These are phyloP conservation scores for Chironomus riparius DNA, from an alignment of 2,888 invertebrate species.

Conservation along the genomic window DNA sequence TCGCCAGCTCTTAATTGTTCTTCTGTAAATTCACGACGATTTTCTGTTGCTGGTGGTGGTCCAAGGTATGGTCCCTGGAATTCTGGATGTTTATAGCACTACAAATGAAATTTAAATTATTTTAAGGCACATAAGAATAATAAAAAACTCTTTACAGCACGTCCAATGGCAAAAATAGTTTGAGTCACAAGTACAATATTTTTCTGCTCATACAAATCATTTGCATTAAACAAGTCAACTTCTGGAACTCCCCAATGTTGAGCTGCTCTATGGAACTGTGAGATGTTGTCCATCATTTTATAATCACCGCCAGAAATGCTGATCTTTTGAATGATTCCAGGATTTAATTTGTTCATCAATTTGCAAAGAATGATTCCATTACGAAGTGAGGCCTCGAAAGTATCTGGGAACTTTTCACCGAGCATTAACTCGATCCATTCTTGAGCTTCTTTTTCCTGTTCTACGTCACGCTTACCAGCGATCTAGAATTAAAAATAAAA, in stretches of 20 bases:
- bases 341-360: conserved; percentile 79
- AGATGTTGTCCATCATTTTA: conserved; percentile 94
- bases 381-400: conserved; percentile 70
- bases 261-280: conserved; percentile 76
- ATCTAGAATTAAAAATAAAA: conserved; percentile 54
- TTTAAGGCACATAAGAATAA: too few relatives aligned
- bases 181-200: conserved; percentile 81
- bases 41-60: conserved; percentile 78
- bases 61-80: conserved; percentile 76
- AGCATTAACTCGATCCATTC: conserved; percentile 83
- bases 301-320: conserved; percentile 82
- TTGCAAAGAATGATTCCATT: conserved; percentile 81
- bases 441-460: conserved; percentile 79
- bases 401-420: conserved; percentile 61
- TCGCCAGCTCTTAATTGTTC: conserved; percentile 76
- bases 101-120: neutral
- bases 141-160: conserved; percentile 53
- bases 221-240: conserved; percentile 81
- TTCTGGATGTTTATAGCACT: conserved; percentile 64
- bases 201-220: conserved; percentile 84
- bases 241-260: conserved; percentile 76
- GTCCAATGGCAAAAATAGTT: conserved; percentile 79
- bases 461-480: conserved; percentile 70
- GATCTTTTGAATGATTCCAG: conserved; percentile 75
- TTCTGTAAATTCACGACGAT: conserved; percentile 70